Base-by-base conservation (phyloP, 2,797 vertebrate genomes). In the Alcedo atthis region DNA sequence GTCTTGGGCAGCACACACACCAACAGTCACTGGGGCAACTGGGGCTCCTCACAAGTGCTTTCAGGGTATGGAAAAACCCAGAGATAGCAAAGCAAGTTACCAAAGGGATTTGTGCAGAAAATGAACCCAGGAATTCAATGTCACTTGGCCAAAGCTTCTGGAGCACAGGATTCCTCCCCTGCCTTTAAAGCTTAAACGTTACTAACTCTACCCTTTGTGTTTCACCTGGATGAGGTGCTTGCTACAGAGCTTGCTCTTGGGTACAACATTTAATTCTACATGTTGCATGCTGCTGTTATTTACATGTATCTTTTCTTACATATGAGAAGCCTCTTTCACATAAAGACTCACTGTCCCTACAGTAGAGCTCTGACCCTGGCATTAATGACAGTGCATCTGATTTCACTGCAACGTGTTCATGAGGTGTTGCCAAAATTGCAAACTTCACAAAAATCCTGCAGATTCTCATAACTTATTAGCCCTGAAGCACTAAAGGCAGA, bases 401-500 rank as follows among this genome's bases (percentile, higher is more conserved):
- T 89, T 58, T 88, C 63, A 68, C 55, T 79, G 58, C 62, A 71
- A 18, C 2, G 24, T 28, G 48, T 43, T 90, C 22, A 18, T 69
- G 84, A 85, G 25, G 46, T 75, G 49, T 15, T 81, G 66, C 15
- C 71, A 71, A 35, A 92, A 79, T 17, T 54, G 54, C 32, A 53
- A 62, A 74, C 25, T 89, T 87, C 80, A 54, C 10, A 8, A 92
- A 45, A 68, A 86, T 58, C 61, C 59, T 20, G 5, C 54, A 89
- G 58, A 67, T 91, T 73, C 76, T 93, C 3, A 0, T 35, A 87
- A 61, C 42, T 70, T 66, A 71, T 22, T 58, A 91, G 57, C 37
- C 90, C 69, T 58, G 48, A 85, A 74, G 83, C 42, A 89, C 68
- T 70, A 94, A 93, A 80, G 37, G 54, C 59, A 94, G 43, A 93